Conservation (phyloP, 2,113 vertebrate species). For the Prochilodus magdalenae region DNA sequence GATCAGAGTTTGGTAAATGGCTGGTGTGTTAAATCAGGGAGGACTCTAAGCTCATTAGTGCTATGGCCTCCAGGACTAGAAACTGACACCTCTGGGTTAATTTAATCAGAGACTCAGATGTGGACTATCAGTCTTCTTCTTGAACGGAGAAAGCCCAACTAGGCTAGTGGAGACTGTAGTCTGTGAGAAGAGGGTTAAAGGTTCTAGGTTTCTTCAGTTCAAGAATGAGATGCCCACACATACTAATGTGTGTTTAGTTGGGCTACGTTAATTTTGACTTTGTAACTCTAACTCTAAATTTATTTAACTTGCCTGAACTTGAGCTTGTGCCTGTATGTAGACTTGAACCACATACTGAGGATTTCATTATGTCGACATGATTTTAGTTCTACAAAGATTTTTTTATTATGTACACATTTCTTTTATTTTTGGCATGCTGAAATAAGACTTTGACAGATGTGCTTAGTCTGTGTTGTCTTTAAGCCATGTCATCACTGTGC, state of each 20-base stretch:
- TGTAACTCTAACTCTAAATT: not conserved
- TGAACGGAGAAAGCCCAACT: not conserved
- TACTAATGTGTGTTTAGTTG: not conserved
- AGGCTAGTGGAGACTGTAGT: not conserved
- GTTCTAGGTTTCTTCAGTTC: not conserved
- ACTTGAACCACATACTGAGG: too few relatives aligned
- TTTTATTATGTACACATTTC: too few relatives aligned
- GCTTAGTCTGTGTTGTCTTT: too few relatives aligned
- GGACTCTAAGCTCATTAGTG: not conserved
- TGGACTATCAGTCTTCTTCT: not conserved
- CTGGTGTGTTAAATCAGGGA: not conserved
- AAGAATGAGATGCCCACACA: not conserved
- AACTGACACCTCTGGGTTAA: not conserved
- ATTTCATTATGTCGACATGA: too few relatives aligned
- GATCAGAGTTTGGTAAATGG: not conserved
- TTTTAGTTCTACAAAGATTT: too few relatives aligned
- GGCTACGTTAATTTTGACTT: not conserved
- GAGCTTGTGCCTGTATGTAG: too few relatives aligned
- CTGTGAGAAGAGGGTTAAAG: too few relatives aligned
- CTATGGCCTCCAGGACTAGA: not conserved
- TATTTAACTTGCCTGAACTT: too few relatives aligned
- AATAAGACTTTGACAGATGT: too few relatives aligned
- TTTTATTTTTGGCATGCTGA: too few relatives aligned
- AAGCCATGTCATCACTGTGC: too few relatives aligned
- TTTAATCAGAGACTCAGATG: not conserved